Percentiles rank a stretch among this genome's conserved stretches.
These are phyloP conservation scores for Meteorus sp. DNA, from an alignment of 1,140 invertebrate species.

Conservation along the genomic window DNA sequence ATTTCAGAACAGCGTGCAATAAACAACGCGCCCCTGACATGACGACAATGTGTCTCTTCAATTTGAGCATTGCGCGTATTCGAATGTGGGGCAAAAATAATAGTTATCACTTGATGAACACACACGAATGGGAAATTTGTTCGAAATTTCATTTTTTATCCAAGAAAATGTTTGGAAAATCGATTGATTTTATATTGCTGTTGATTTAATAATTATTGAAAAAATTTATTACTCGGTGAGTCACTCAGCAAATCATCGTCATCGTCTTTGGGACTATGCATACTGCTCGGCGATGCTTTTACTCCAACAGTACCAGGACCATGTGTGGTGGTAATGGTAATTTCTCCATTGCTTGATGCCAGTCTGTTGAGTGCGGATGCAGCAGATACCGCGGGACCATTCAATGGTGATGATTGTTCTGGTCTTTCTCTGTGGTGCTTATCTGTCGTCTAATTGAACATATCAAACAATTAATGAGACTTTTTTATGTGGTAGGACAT, in stretches of 20 bases:
- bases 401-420: slow-evolving; percentile 56
- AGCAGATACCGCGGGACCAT: slow-evolving; percentile 54
- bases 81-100: too few species aligned
- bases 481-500: too few species aligned
- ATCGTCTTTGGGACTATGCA: slow-evolving; percentile 57
- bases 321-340: slow-evolving; percentile 76
- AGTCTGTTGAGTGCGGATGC: slow-evolving; percentile 65
- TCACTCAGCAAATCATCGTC: slow-evolving; percentile 74
- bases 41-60: slow-evolving; percentile 9
- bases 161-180: not conserved
- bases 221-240: slow-evolving; percentile 70
- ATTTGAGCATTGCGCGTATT: too few species aligned
- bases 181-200: too few species aligned
- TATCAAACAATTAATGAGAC: too few species aligned
- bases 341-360: slow-evolving; percentile 73
- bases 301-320: slow-evolving; percentile 55
- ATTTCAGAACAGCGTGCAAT: slow-evolving; percentile 32
- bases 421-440: slow-evolving; percentile 55
- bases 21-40: slow-evolving; percentile 31
- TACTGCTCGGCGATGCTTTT: slow-evolving; percentile 50
- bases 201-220: too few species aligned
- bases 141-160: not conserved
- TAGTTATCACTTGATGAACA: too few species aligned
- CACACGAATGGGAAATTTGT: not conserved
- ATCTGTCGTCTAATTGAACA: slow-evolving; percentile 46